These are phyloP conservation scores for Myrmophylax atrothorax DNA, from an alignment of 2,113 vertebrate genomes.

Conservation along the genomic window DNA sequence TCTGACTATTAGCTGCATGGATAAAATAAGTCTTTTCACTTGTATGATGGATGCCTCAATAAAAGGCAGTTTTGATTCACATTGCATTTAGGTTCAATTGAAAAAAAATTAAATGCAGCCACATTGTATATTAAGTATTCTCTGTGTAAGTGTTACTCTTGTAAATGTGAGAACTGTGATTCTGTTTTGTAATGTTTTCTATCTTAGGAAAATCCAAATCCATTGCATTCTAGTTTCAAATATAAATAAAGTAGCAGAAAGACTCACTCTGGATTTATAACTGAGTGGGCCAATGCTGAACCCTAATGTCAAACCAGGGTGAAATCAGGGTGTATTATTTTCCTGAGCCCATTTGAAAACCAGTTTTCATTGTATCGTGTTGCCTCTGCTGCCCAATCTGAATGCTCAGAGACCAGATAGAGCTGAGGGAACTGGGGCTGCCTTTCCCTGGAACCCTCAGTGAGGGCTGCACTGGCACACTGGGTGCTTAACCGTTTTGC, in stretches of 20 bases:
- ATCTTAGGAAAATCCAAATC: neutral
- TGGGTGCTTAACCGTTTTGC: neutral
- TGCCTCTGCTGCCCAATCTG: neutral
- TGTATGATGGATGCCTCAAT: neutral
- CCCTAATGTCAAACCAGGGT: neutral
- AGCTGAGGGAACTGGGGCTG: neutral
- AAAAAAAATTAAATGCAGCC: neutral
- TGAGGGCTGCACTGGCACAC: neutral
- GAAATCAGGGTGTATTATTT: neutral
- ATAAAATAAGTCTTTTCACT: neutral
- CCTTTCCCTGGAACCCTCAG: neutral
- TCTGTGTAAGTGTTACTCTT: neutral
- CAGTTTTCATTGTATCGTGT: neutral
- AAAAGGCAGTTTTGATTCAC: neutral
- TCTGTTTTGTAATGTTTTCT: neutral
- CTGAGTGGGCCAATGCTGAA: neutral
- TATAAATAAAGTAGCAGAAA: neutral
- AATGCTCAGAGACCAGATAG: neutral
- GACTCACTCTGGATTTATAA: neutral
- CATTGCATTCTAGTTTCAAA: neutral
- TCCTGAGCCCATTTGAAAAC: neutral
- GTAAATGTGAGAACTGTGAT: neutral
- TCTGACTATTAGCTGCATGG: neutral
- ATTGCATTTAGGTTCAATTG: neutral
- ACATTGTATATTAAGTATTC: neutral